Percentiles rank a stretch among this genome's conserved stretches.
Evolutionary conservation across 1,140 invertebrate genomes (phyloP).

Genomic region (Ostrea denselamellosa): DNA sequence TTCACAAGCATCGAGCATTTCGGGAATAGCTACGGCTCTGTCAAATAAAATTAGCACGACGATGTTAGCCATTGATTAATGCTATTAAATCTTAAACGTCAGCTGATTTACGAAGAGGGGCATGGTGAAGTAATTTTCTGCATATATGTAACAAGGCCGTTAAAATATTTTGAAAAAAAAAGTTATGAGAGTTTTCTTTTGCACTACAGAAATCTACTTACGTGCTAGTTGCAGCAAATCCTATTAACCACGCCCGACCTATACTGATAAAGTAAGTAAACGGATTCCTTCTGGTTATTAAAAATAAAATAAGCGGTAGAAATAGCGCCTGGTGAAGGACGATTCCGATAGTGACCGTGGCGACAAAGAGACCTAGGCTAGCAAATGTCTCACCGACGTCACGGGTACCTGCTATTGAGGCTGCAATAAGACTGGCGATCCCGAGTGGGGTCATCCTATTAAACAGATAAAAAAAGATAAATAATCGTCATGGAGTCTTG

Average conservation of each 20-base stretch:
- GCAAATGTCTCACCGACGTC: slow-evolving; percentile 89
- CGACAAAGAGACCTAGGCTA: slow-evolving; percentile 91
- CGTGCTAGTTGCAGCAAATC: slow-evolving; percentile 92
- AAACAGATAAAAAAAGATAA: slow-evolving; percentile 29
- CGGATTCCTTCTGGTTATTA: slow-evolving; percentile 91
- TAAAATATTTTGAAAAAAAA: slow-evolving; percentile 6
- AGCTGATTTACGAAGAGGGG: too few relatives aligned
- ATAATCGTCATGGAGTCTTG: too few relatives aligned
- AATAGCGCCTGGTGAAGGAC: slow-evolving; percentile 92
- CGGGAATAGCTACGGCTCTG: slow-evolving; percentile 74
- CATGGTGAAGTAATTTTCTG: too few relatives aligned
- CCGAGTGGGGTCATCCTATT: slow-evolving; percentile 91
- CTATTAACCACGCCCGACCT: slow-evolving; percentile 91
- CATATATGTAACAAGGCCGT: not conserved
- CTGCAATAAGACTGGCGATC: slow-evolving; percentile 93
- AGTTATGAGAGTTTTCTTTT: too few relatives aligned
- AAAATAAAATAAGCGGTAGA: slow-evolving; percentile 90
- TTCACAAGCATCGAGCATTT: slow-evolving; percentile 71
- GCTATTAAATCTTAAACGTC: too few relatives aligned
- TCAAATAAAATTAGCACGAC: slow-evolving; percentile 3
- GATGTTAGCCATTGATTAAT: not conserved
- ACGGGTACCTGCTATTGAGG: slow-evolving; percentile 90
- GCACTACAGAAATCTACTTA: slow-evolving; percentile 54
- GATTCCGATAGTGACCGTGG: slow-evolving; percentile 91
- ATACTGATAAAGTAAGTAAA: slow-evolving; percentile 91